A percentile compares a stretch with the other conserved stretches of the same genome.
Conservation (phyloP, 2,888 invertebrate species). For the Leistus spinibarbis region DNA sequence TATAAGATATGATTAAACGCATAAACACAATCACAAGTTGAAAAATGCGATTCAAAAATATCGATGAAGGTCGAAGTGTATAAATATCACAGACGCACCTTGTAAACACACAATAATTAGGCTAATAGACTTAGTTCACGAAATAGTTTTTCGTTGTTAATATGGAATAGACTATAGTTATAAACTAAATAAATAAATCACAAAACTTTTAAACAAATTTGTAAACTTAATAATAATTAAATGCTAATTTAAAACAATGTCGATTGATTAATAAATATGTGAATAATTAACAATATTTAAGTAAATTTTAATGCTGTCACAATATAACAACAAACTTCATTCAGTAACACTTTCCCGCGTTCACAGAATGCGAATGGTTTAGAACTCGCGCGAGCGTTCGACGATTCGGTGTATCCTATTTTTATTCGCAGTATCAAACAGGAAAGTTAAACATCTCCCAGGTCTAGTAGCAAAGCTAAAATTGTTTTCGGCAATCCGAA, state of each 20-base stretch:
- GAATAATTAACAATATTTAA: constrained; percentile 3
- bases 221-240: neutral
- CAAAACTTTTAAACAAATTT: neutral
- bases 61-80: constrained; percentile 27
- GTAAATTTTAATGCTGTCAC: constrained; percentile 8
- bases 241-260: neutral
- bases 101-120: constrained; percentile 4
- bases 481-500: constrained; percentile 18
- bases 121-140: neutral
- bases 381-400: neutral
- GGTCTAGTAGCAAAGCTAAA: constrained; percentile 30
- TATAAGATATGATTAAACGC: constrained; percentile 41
- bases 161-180: neutral
- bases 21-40: constrained; percentile 11
- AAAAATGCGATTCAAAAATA: constrained; percentile 30
- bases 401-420: constrained; percentile 18
- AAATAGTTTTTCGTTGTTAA: neutral
- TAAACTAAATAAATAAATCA: neutral
- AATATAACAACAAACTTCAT: constrained; percentile 23
- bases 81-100: constrained; percentile 16
- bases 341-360: constrained; percentile 33
- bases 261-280: constrained; percentile 1
- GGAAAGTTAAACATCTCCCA: constrained; percentile 27
- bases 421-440: constrained; percentile 29
- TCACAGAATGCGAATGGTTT: constrained; percentile 17